Percentiles rank a stretch among this genome's conserved stretches.
Conservation (phyloP, 1,140 invertebrate species). For the Asobara japonica region DNA sequence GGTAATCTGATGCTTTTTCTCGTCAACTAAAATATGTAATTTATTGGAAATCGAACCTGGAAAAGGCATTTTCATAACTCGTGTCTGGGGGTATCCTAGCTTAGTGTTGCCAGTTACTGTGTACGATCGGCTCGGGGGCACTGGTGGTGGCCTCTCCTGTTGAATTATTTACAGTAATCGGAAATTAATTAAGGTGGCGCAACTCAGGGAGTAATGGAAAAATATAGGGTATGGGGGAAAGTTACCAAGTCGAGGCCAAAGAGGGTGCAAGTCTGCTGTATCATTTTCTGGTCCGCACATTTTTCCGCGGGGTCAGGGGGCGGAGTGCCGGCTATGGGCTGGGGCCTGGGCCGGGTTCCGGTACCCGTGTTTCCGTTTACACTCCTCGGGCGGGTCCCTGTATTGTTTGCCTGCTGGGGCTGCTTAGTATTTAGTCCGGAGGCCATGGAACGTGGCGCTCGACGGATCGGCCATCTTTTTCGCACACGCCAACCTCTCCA, state of each 20-base stretch:
- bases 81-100: slow-evolving; percentile 89
- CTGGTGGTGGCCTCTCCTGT: slow-evolving; percentile 89
- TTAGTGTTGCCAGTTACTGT: slow-evolving; percentile 93
- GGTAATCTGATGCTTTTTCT: no score
- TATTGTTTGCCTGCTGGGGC: slow-evolving; percentile 42
- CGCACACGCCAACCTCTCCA: slow-evolving; percentile 84
- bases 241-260: slow-evolving; percentile 88
- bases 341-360: slow-evolving; percentile 78
- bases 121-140: slow-evolving; percentile 88
- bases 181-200: neutral
- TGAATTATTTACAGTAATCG: slow-evolving; percentile 18
- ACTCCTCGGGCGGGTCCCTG: slow-evolving; percentile 53
- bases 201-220: neutral
- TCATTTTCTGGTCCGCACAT: slow-evolving; percentile 84
- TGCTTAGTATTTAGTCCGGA: slow-evolving; percentile 46
- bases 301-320: slow-evolving; percentile 79
- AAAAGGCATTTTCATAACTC: slow-evolving; percentile 90
- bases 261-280: slow-evolving; percentile 88
- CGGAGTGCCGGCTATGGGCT: slow-evolving; percentile 88
- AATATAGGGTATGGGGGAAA: slow-evolving; percentile 35
- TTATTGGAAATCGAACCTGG: slow-evolving; percentile 68
- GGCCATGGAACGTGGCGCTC: slow-evolving; percentile 56
- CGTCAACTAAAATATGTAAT: slow-evolving; percentile 8
- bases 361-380: slow-evolving; percentile 54
- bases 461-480: slow-evolving; percentile 75